phyloP scores from a whole-genome alignment of 2,888 invertebrate species.

The Macrophya alboannulata region DNA sequence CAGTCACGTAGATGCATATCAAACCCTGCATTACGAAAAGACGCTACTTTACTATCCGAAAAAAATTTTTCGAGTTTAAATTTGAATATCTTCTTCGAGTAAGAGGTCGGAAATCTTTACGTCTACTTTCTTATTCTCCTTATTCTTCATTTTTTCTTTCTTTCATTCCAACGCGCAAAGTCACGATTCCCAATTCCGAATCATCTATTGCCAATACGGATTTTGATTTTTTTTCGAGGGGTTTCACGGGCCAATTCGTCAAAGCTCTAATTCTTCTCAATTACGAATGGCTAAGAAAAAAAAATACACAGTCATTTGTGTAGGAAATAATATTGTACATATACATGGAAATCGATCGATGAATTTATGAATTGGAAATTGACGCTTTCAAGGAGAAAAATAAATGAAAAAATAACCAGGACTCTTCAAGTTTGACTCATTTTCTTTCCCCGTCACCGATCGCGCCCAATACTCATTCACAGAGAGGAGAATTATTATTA shows the following conservation, averaged over 20 bases:
- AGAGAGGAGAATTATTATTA: neutral
- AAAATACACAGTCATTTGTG: neutral
- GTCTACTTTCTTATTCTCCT: neutral
- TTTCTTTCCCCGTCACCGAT: conserved; percentile 1
- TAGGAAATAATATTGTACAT: neutral
- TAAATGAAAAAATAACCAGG: neutral
- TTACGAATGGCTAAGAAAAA: neutral
- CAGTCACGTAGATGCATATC: conserved; percentile 79
- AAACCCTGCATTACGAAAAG: conserved; percentile 75
- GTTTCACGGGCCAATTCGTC: too few species aligned
- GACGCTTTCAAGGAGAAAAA: neutral
- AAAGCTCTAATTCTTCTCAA: neutral
- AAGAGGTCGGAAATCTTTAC: conserved; percentile 12
- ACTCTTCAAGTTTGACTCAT: neutral
- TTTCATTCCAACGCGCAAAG: neutral
- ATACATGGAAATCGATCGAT: neutral
- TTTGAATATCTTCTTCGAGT: conserved; percentile 51
- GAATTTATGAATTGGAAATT: conserved; percentile 13
- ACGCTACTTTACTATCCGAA: conserved; percentile 64
- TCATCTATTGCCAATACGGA: neutral
- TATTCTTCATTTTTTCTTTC: too few species aligned
- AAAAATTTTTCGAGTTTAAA: conserved; percentile 40
- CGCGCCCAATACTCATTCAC: neutral
- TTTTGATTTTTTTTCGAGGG: too few species aligned
- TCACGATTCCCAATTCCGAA: neutral